These are phyloP conservation scores for Toxotes jaculatrix DNA, from an alignment of 2,113 vertebrate species.

Conservation along the genomic window DNA sequence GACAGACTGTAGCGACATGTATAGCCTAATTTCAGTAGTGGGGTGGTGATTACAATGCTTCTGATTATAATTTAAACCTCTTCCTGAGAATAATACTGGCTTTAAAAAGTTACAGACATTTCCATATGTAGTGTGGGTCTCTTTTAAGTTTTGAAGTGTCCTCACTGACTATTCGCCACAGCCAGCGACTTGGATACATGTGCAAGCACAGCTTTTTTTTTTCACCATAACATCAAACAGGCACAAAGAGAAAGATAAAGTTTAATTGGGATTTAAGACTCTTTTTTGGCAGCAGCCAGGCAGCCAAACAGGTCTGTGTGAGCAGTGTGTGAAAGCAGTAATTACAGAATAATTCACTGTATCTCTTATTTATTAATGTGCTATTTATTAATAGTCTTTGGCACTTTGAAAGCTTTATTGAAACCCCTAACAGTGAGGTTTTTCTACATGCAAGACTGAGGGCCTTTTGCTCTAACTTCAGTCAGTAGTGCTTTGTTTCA, in stretches of 20 bases:
- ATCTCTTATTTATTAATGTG: slow-evolving; percentile 66
- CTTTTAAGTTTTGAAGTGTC: slow-evolving; percentile 60
- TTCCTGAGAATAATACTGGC: slow-evolving; percentile 72
- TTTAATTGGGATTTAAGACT: slow-evolving; percentile 18
- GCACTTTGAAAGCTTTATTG: slow-evolving; percentile 67
- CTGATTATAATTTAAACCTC: slow-evolving; percentile 67
- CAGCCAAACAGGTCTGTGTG: slow-evolving; percentile 31
- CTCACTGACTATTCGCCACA: slow-evolving; percentile 40
- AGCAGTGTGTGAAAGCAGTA: slow-evolving; percentile 45
- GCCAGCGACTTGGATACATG: slow-evolving; percentile 34
- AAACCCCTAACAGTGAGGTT: slow-evolving; percentile 43
- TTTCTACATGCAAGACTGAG: slow-evolving; percentile 36
- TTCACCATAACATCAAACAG: slow-evolving; percentile 41
- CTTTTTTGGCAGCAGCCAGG: slow-evolving; percentile 7
- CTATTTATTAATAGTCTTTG: slow-evolving; percentile 66
- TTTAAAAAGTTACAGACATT: slow-evolving; percentile 64
- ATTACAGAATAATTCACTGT: slow-evolving; percentile 54
- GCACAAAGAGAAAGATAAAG: slow-evolving; percentile 11
- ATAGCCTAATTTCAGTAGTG: slow-evolving; percentile 61
- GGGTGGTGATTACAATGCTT: slow-evolving; percentile 59
- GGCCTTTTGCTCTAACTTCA: slow-evolving; percentile 29
- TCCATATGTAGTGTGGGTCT: slow-evolving; percentile 55
- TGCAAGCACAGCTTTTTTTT: slow-evolving; percentile 64
- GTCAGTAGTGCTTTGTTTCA: slow-evolving; percentile 52
- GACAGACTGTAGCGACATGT: slow-evolving; percentile 51